Percentiles rank a stretch among this genome's conserved stretches.
phyloP scores from a whole-genome alignment of 2,113 vertebrate genomes.

The Amblyornis subalaris region DNA sequence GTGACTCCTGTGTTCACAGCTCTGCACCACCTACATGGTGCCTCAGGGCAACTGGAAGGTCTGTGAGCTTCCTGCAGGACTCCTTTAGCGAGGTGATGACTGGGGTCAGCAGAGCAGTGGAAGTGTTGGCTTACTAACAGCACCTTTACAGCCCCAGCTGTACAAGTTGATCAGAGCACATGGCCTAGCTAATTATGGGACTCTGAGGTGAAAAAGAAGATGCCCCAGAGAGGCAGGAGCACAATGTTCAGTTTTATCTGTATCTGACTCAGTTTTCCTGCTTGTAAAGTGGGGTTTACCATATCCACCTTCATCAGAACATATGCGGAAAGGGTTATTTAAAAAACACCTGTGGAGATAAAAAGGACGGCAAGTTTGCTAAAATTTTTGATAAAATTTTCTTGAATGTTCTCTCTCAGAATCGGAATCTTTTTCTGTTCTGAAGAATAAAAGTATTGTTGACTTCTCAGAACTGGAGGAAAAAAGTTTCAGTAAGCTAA shows the following conservation, averaged over 20 bases:
- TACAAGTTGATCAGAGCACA: neutral
- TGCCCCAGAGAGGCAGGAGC: neutral
- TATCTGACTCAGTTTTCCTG: neutral
- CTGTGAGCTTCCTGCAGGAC: neutral
- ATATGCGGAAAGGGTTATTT: neutral
- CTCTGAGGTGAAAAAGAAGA: neutral
- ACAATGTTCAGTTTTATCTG: neutral
- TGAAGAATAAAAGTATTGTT: neutral
- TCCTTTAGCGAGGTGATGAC: neutral
- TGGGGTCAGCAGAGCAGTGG: neutral
- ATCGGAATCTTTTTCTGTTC: neutral
- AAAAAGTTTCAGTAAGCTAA: neutral
- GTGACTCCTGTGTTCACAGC: neutral
- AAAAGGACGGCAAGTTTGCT: neutral
- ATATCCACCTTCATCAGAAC: neutral
- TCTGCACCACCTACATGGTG: neutral
- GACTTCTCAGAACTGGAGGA: neutral
- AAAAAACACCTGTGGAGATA: neutral
- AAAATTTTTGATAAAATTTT: neutral
- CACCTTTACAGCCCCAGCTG: neutral
- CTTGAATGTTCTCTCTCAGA: neutral
- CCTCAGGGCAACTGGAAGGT: neutral
- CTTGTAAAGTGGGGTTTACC: neutral
- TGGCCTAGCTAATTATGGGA: neutral
- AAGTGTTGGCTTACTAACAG: neutral